Evolutionary conservation across 2,797 vertebrate species (phyloP).

Genomic region (Mus minutoides): DNA sequence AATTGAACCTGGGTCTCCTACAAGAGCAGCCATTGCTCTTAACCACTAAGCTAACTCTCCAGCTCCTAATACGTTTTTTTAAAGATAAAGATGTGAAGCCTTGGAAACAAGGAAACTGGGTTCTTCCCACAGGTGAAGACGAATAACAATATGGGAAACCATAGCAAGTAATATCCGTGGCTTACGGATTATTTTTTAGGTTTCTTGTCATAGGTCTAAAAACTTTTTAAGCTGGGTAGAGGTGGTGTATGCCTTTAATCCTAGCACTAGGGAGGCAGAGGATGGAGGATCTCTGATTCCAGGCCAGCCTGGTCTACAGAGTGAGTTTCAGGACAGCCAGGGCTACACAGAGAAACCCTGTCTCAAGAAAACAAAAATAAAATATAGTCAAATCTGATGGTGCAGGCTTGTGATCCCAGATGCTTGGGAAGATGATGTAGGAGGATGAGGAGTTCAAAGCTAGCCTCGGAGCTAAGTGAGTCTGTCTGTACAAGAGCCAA

Average conservation of each 20-base stretch:
- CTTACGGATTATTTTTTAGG: neutral
- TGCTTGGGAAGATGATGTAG: neutral
- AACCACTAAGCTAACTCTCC: neutral
- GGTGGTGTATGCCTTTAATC: neutral
- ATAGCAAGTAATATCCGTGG: too few species aligned
- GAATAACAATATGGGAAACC: neutral
- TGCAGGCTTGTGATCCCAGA: neutral
- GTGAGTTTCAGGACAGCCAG: neutral
- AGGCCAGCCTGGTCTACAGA: neutral
- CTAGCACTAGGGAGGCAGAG: neutral
- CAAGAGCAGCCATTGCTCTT: neutral
- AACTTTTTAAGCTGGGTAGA: neutral
- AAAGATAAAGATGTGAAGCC: neutral
- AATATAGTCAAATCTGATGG: neutral
- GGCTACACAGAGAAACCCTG: neutral
- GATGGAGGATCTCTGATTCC: neutral
- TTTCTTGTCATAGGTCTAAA: neutral
- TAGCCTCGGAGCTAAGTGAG: neutral
- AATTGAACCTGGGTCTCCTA: neutral
- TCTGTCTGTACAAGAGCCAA: neutral
- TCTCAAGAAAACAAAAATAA: neutral
- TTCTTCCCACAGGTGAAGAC: neutral
- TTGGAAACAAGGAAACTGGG: neutral
- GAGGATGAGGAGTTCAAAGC: neutral
- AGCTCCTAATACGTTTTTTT: neutral